Conservation (phyloP, 2,113 vertebrate species). For the Microtus pennsylvanicus region DNA sequence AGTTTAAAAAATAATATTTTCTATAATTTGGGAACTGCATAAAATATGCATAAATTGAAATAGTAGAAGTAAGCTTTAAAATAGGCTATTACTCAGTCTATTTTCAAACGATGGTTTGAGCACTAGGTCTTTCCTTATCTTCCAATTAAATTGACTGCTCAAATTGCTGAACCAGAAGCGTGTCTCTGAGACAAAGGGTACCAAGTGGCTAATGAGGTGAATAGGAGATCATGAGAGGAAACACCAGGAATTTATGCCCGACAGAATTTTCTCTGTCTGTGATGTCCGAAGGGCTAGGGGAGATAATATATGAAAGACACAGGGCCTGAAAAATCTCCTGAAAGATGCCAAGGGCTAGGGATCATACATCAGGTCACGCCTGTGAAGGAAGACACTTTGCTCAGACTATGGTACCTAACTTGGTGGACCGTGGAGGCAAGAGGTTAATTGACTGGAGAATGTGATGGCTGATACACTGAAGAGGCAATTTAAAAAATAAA, state of each 20-base stretch:
- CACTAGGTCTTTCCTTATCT: slow-evolving; percentile 79
- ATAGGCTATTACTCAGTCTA: slow-evolving; percentile 7
- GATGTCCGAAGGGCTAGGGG: neutral
- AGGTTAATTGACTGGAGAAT: slow-evolving; percentile 69
- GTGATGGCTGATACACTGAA: neutral
- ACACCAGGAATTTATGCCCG: neutral
- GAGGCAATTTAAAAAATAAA: slow-evolving; percentile 13
- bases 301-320: neutral
- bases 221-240: slow-evolving; percentile 7
- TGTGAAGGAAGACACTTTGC: neutral
- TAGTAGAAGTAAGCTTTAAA: slow-evolving; percentile 34
- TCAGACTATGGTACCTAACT: neutral
- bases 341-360: neutral
- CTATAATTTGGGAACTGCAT: neutral
- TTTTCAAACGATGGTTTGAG: slow-evolving; percentile 70
- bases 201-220: slow-evolving; percentile 84
- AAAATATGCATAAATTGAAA: slow-evolving; percentile 17
- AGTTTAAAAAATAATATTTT: neutral
- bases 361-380: neutral
- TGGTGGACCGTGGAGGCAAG: neutral
- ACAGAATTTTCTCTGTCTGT: slow-evolving; percentile 31
- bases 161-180: slow-evolving; percentile 80
- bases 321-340: neutral
- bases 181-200: slow-evolving; percentile 74
- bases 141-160: slow-evolving; percentile 85